Base-by-base conservation (phyloP, 2,888 invertebrate species). In the Tenthredo amoena region DNA sequence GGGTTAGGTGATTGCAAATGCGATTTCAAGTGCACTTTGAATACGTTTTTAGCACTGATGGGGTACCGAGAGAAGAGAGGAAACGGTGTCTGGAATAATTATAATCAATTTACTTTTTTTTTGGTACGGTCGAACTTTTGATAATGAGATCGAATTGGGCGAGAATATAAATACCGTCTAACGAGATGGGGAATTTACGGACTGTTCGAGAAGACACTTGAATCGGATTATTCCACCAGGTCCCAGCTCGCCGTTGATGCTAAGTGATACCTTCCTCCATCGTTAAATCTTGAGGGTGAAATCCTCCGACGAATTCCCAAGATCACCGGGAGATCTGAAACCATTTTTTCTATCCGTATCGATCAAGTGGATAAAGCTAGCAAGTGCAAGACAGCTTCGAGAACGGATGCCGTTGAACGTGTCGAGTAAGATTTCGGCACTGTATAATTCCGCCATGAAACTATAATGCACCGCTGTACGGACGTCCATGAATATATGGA, bases 121-220 rank as follows among this genome's bases (percentile, higher is more conserved):
- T 84, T 55, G 86, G 87, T 84, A 72, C 79, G 84, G 84, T 68
- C 55, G 50, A 55, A 87, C 37, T 83, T 83, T 26, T 50, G 65
- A 83, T 50, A 71, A 83, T 68, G 43, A 71, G 68, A 83, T 68
- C 31, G 71, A 68, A 83, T 83, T 71, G 87, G 87, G 88, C 87
- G 87, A 88, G 89, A 91, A 91, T 91, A 91, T 91, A 91, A 92
- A 91, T 91, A 90, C 89, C 88, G 87, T 86, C 87, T 91, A 92
- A 92, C 91, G 91, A 92, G 91, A 89, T 87, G 87, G 88, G 88
- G 90, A 90, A 90, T 90, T 89, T 90, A 89, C 88, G 89, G 87
- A 87, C 87, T 86, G 87, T 88, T 88, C 85, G 9, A 43, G 47
- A 68, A 90, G 87, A 88, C 88, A 87, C 91, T 91, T 87, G 87